Evolutionary conservation across 2,797 vertebrate species (phyloP).

Genomic region (Lepus townsendii): DNA sequence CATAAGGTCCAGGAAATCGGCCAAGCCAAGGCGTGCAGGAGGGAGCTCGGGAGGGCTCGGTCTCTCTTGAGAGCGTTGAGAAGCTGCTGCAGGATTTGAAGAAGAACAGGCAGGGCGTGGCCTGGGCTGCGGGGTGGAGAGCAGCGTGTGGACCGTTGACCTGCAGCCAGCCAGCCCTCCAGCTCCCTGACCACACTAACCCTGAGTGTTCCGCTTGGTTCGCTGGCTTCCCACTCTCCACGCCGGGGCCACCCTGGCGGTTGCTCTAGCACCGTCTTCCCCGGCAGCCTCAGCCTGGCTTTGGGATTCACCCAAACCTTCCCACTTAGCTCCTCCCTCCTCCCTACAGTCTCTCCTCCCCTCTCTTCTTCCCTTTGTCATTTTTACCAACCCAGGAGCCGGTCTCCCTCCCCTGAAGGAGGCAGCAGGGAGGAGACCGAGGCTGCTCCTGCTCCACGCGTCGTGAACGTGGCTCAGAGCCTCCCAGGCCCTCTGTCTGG

Average conservation of each 20-base stretch:
- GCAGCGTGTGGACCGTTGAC: too few relatives aligned
- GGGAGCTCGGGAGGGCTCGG: fast-evolving
- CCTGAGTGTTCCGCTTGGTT: too few relatives aligned
- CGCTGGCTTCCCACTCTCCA: fast-evolving
- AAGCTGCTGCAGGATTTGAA: neutral
- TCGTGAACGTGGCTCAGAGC: neutral
- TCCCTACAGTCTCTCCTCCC: neutral
- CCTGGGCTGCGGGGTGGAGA: too few relatives aligned
- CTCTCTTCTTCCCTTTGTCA: fast-evolving
- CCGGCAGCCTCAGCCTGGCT: neutral
- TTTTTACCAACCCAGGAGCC: neutral
- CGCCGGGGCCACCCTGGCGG: fast-evolving
- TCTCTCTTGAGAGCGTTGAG: neutral
- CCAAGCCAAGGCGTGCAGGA: neutral
- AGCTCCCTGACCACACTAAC: too few relatives aligned
- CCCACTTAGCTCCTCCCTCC: too few relatives aligned
- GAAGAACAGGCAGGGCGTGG: neutral
- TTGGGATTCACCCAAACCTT: neutral
- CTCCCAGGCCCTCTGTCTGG: neutral
- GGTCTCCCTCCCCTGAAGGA: neutral
- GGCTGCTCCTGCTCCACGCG: fast-evolving
- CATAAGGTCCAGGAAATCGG: neutral
- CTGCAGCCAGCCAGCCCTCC: fast-evolving
- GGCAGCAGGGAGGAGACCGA: fast-evolving
- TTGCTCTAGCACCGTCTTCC: too few relatives aligned